Conservation (phyloP, 2,113 vertebrate species). For the Procapra przewalskii region DNA sequence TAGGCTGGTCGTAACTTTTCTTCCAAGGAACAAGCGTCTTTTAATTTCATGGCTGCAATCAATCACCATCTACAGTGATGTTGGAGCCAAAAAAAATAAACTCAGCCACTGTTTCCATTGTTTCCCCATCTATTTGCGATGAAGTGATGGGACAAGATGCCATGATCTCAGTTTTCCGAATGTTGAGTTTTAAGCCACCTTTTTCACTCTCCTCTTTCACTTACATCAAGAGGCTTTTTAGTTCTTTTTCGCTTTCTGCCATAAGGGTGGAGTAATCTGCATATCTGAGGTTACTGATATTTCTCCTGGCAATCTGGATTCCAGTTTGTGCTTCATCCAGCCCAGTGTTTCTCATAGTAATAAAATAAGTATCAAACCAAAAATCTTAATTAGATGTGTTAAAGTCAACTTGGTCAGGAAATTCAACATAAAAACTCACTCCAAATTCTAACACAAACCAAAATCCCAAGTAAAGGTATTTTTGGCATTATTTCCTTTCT, state of each 20-base stretch:
- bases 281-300: neutral
- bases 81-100: neutral
- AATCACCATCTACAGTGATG: neutral
- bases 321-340: neutral
- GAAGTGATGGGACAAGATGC: neutral
- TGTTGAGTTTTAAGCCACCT: too few relatives aligned
- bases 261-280: too few relatives aligned
- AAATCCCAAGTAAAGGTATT: neutral
- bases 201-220: too few relatives aligned
- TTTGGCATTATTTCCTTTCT: neutral
- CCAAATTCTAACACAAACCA: neutral
- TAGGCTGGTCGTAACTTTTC: neutral
- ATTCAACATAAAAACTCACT: neutral
- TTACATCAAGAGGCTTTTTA: too few relatives aligned
- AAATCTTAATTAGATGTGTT: neutral
- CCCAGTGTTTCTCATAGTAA: neutral
- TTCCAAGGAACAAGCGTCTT: neutral
- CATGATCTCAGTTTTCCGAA: neutral
- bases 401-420: neutral
- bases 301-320: neutral
- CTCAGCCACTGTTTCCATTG: neutral
- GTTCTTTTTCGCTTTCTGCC: too few relatives aligned
- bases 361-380: neutral
- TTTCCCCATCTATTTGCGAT: neutral
- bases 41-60: neutral